Percentiles rank a stretch among this genome's conserved stretches.
These are phyloP conservation scores for Oligia latruncula DNA, from an alignment of 2,888 invertebrate genomes.

Conservation along the genomic window DNA sequence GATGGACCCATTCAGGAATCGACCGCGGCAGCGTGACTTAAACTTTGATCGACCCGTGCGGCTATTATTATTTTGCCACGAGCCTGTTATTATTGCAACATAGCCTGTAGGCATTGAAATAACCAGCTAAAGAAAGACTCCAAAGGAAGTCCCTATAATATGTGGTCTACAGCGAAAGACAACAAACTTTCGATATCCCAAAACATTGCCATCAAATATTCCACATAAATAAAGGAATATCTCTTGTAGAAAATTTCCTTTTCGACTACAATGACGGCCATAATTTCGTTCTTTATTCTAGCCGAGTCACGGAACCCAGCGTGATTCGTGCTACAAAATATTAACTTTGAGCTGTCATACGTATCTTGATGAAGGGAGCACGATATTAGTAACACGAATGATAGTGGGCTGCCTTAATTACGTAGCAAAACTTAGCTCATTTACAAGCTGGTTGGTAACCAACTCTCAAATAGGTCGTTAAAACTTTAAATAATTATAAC, in stretches of 20 bases:
- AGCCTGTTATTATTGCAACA: background rate
- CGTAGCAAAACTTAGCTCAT: conserved; percentile 66
- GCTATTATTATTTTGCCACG: background rate
- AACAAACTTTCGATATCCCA: conserved; percentile 5
- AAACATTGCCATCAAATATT: conserved; percentile 47
- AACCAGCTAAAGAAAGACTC: background rate
- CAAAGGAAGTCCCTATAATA: background rate
- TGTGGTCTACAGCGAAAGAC: background rate
- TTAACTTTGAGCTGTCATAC: conserved; percentile 75
- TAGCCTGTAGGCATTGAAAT: background rate
- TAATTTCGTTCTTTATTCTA: conserved; percentile 56
- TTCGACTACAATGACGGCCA: conserved; percentile 41
- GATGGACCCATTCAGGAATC: background rate
- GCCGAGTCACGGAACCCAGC: conserved; percentile 54
- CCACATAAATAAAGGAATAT: conserved; percentile 46
- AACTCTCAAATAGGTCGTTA: conserved; percentile 66
- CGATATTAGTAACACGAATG: conserved; percentile 69
- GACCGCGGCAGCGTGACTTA: background rate
- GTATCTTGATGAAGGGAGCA: conserved; percentile 73
- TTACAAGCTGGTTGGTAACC: conserved; percentile 51
- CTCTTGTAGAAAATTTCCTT: conserved; percentile 52
- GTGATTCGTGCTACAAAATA: conserved; percentile 72
- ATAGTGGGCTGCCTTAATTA: conserved; percentile 67
- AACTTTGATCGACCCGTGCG: background rate
- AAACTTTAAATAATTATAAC: conserved; percentile 70